phyloP scores from a whole-genome alignment of 2,888 invertebrate species.

The Portevinia maculata region DNA sequence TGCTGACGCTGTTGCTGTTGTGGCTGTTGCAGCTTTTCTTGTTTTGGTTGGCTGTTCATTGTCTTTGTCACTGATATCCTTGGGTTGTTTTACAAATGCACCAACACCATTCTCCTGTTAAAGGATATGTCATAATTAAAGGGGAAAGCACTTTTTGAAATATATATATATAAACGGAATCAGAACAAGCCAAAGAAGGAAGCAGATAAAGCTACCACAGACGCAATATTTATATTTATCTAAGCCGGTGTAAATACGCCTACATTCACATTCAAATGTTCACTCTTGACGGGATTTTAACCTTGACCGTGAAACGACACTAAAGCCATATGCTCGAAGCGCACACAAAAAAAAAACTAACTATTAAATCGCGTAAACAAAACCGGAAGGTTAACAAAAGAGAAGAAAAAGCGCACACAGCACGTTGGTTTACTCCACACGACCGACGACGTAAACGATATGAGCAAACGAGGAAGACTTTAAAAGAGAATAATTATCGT shows the following conservation, averaged over 20 bases:
- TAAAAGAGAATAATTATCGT: constrained; percentile 20
- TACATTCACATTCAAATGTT: constrained; percentile 27
- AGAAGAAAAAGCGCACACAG: constrained; percentile 22
- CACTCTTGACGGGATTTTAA: constrained; percentile 47
- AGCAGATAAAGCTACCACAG: constrained; percentile 1
- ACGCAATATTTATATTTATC: constrained; percentile 7
- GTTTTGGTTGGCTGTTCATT: constrained; percentile 57
- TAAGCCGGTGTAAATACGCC: constrained; percentile 45
- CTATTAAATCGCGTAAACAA: constrained; percentile 48
- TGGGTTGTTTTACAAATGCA: constrained; percentile 59
- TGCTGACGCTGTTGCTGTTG: constrained; percentile 24
- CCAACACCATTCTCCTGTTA: constrained; percentile 56
- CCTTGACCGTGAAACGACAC: constrained; percentile 62
- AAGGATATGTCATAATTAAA: constrained; percentile 23
- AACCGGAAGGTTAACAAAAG: constrained; percentile 48
- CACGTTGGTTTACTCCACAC: constrained; percentile 27
- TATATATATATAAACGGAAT: constrained; percentile 19
- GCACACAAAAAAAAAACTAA: constrained; percentile 5
- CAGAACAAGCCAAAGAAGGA: background rate
- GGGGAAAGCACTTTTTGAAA: constrained; percentile 1
- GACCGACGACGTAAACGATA: constrained; percentile 9
- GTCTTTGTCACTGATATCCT: constrained; percentile 56
- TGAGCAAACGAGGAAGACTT: constrained; percentile 35
- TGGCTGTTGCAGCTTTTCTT: constrained; percentile 61
- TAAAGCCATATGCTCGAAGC: constrained; percentile 15